Evolutionary conservation across 2,888 invertebrate species (phyloP), one percentile per base, ranked within the genome.

Genomic region (Epinotia ramella): DNA sequence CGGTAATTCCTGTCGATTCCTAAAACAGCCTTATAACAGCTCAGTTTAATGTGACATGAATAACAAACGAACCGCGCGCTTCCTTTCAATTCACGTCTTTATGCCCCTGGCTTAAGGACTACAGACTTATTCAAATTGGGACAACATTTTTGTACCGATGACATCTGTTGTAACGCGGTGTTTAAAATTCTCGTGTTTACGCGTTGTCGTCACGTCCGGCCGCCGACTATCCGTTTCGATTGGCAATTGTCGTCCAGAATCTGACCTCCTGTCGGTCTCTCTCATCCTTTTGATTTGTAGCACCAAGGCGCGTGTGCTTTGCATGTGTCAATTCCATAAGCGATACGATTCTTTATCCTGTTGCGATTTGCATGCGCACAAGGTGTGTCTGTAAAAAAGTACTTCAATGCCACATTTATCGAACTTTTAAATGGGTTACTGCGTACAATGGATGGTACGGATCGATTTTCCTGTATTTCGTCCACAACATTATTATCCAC

Each of bases 131-230:
- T 81, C 81, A 82, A 83, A 86, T 82, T 84, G 82, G 83, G 86
- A 81, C 82, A 84, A 81, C 84, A 87, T 87, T 86, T 88, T 88
- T 88, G 86, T 86, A 82, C 83, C 84, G 87, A 85, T 89, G 91
- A 91, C 91, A 91, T 92, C 86, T 92, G 90, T 88, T 88, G 80
- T 46, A 87, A 88, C 88, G 86, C 86, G 87, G 87, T 69, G 93
- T 93, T 94, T 93, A 92, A 93, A 92, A 93, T 94, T 92, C 93
- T 91, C 88, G 87, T 85, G 90, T 91, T 91, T 91, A 92, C 91
- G 90, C 89, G 84, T 87, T 86, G 86, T 84, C 93, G 93, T 92
- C 93, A 94, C 89, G 88, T 94, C 94, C 94, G 90, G 90, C 86
- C 78, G 81, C 6, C 78, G 84, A 80, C 83, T 86, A 87, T 88